These are phyloP conservation scores for Lasioglossum vierecki DNA, from an alignment of 2,888 invertebrate genomes.

Conservation along the genomic window DNA sequence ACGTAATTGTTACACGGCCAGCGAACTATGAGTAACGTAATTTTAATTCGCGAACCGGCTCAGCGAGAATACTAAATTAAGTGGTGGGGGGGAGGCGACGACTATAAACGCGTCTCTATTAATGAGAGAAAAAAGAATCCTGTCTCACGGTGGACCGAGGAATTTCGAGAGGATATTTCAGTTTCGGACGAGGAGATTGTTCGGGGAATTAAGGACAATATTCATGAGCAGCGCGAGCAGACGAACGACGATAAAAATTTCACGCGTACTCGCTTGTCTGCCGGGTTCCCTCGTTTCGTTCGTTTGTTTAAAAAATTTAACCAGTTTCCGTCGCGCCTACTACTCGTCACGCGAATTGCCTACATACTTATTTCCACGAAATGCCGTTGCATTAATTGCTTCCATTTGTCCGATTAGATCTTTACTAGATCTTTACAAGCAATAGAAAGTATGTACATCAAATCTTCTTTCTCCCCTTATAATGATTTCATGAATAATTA, in stretches of 20 bases:
- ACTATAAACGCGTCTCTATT: neutral
- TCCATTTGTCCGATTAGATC: no score
- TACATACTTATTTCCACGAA: neutral
- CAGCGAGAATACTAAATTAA: slow-evolving; percentile 30
- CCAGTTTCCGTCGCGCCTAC: neutral
- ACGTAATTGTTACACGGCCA: slow-evolving; percentile 26
- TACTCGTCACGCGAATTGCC: neutral
- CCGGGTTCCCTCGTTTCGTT: neutral
- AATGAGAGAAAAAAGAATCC: neutral
- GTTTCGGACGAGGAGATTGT: neutral
- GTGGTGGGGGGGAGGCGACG: no score
- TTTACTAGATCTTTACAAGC: no score
- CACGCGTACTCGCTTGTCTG: neutral
- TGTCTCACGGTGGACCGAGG: neutral
- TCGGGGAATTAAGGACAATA: neutral
- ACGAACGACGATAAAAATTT: neutral
- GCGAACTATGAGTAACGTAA: slow-evolving; percentile 41
- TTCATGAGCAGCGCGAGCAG: neutral
- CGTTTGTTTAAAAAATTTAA: slow-evolving; percentile 1
- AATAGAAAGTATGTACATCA: no score
- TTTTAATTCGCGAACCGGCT: slow-evolving; percentile 34
- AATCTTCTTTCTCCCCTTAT: no score
- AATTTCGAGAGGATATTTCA: slow-evolving; percentile 10
- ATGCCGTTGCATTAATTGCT: neutral
- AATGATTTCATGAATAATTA: no score